phyloP scores from a whole-genome alignment of 2,888 invertebrate species.

The Dynastes hyllus region DNA sequence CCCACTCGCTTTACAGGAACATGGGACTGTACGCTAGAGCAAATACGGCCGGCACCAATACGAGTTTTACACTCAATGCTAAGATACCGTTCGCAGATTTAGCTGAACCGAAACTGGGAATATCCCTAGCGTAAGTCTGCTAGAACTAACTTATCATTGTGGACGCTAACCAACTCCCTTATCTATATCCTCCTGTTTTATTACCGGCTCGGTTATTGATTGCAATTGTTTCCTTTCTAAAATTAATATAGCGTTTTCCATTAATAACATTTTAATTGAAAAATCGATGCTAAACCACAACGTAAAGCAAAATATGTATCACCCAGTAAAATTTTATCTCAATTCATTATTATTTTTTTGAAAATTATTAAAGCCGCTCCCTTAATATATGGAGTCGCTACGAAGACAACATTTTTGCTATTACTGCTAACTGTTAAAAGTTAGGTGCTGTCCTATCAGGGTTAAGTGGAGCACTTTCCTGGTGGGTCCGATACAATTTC shows the following conservation, averaged over 20 bases:
- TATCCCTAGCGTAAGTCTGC: constrained; percentile 59
- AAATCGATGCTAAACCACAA: constrained; percentile 55
- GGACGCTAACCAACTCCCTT: constrained; percentile 17
- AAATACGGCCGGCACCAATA: constrained; percentile 59
- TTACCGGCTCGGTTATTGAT: constrained; percentile 53
- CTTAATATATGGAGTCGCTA: too few species aligned
- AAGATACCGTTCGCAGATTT: constrained; percentile 66
- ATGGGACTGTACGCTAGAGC: constrained; percentile 64
- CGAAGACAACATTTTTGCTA: too few species aligned
- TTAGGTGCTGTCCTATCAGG: too few species aligned
- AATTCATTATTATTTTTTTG: too few species aligned
- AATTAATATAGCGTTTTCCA: constrained; percentile 54
- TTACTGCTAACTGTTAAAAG: too few species aligned
- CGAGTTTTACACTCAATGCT: constrained; percentile 63
- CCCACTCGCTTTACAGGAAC: constrained; percentile 63
- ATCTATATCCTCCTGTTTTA: constrained; percentile 45
- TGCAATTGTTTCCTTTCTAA: constrained; percentile 53
- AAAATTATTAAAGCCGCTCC: too few species aligned
- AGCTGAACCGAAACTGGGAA: constrained; percentile 65
- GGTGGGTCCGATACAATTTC: too few species aligned
- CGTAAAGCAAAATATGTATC: constrained; percentile 50
- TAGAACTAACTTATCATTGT: constrained; percentile 47
- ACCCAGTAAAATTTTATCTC: not conserved
- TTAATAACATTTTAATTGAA: constrained; percentile 57
- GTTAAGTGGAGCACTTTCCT: too few species aligned